Evolutionary conservation across 2,888 invertebrate species (phyloP).

Genomic region (Perithous albicinctus): DNA sequence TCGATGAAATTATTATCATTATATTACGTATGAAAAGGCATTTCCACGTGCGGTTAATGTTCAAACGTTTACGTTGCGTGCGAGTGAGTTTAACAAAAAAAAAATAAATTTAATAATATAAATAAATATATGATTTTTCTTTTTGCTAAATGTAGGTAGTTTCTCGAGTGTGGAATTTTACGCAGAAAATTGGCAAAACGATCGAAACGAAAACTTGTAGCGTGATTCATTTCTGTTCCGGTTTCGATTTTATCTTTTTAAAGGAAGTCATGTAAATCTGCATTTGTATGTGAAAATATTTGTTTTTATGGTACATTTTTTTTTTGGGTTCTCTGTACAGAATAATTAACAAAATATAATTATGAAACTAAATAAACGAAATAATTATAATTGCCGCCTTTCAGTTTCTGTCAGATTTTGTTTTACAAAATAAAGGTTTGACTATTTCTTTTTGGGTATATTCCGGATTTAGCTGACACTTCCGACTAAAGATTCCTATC

Average conservation of each 20-base stretch:
- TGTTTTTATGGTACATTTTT: too few relatives aligned
- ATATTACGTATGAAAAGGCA: constrained; percentile 1
- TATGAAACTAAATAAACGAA: too few relatives aligned
- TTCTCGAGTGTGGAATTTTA: not conserved
- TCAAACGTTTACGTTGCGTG: not conserved
- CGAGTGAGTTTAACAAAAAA: not conserved
- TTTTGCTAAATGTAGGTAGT: not conserved
- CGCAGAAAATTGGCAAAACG: not conserved
- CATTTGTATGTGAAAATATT: too few relatives aligned
- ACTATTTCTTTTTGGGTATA: too few relatives aligned
- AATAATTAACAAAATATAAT: too few relatives aligned
- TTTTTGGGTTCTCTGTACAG: too few relatives aligned
- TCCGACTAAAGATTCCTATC: too few relatives aligned
- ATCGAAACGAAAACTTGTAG: not conserved
- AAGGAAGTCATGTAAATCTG: not conserved
- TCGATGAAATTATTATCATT: constrained; percentile 33
- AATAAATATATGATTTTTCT: not conserved
- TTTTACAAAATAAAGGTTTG: too few relatives aligned
- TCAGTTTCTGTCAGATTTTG: too few relatives aligned
- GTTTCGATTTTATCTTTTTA: not conserved
- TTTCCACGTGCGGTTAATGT: not conserved
- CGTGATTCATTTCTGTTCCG: not conserved
- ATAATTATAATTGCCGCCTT: too few relatives aligned
- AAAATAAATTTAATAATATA: not conserved
- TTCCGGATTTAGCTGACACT: too few relatives aligned